Percentiles rank a stretch among this genome's conserved stretches.
Evolutionary conservation across 2,113 vertebrate genomes (phyloP).

Genomic region (Nansenia antarctica): DNA sequence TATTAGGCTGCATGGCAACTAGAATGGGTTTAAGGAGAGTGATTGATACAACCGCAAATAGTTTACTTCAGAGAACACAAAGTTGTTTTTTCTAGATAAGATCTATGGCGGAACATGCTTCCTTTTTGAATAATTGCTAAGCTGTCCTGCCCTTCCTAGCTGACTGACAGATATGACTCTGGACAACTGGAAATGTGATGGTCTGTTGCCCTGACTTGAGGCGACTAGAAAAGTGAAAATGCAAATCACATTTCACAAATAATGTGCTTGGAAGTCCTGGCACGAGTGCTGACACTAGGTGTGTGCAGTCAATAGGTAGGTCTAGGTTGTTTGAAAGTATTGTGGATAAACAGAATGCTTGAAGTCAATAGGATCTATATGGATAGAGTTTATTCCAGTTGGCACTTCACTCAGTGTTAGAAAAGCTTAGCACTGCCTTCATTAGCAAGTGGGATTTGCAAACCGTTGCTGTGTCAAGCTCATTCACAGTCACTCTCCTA

Average conservation of each 20-base stretch:
- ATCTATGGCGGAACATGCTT: conserved; percentile 37
- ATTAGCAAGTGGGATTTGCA: no score
- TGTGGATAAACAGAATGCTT: neutral
- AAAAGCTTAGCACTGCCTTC: no score
- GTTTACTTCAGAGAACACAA: neutral
- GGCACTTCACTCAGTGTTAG: no score
- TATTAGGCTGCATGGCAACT: no score
- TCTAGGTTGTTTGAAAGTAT: neutral
- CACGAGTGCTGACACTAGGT: conserved; percentile 16
- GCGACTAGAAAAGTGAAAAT: conserved; percentile 21
- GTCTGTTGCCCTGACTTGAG: conserved; percentile 56
- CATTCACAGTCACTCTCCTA: no score
- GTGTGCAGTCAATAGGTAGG: conserved; percentile 10
- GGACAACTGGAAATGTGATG: conserved; percentile 63
- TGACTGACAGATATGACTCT: conserved; percentile 55
- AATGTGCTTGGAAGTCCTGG: no score
- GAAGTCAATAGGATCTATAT: no score
- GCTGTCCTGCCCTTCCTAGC: conserved; percentile 27
- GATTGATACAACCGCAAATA: neutral
- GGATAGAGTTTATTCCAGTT: no score
- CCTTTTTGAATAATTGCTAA: conserved; percentile 51
- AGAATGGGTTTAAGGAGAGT: neutral
- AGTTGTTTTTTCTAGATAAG: conserved; percentile 38
- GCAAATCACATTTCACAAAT: neutral
- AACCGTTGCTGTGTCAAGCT: no score